A percentile compares a stretch with the other conserved stretches of the same genome.
Evolutionary conservation across 2,113 vertebrate genomes (phyloP).

Genomic region (Taurulus bubalis): DNA sequence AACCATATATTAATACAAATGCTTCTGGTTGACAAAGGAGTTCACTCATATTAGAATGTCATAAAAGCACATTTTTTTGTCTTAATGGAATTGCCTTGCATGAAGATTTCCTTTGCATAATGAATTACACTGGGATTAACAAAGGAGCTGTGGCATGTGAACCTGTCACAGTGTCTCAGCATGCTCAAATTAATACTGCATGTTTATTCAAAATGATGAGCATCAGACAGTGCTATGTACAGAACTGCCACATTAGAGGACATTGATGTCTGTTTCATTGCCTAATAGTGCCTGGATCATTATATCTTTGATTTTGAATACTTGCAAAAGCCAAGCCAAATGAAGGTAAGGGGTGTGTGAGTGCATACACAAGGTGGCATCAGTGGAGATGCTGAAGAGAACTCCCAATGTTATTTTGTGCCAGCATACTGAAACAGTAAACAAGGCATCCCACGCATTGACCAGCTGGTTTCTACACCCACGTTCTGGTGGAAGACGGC

Average conservation of each 20-base stretch:
- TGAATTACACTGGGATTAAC: slow-evolving; percentile 11
- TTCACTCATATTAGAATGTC: background rate
- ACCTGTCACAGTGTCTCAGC: background rate
- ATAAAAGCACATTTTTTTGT: background rate
- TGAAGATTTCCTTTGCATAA: slow-evolving; percentile 21
- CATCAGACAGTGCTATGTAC: background rate
- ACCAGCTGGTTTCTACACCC: slow-evolving; percentile 83
- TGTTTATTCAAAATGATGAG: slow-evolving; percentile 14
- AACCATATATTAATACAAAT: background rate
- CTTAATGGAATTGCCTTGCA: background rate
- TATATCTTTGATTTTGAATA: slow-evolving; percentile 17
- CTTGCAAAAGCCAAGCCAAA: slow-evolving; percentile 26
- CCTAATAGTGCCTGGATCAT: background rate
- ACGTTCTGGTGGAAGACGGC: slow-evolving; percentile 77
- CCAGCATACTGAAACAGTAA: slow-evolving; percentile 77
- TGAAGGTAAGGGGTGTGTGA: slow-evolving; percentile 14
- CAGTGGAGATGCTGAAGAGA: slow-evolving; percentile 58
- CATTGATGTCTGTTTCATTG: background rate
- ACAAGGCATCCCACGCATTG: slow-evolving; percentile 78
- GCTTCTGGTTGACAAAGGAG: background rate
- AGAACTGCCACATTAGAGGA: background rate
- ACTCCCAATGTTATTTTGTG: slow-evolving; percentile 59
- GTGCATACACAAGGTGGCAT: slow-evolving; percentile 48
- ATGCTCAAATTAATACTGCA: slow-evolving; percentile 25
- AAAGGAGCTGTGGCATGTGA: slow-evolving; percentile 15